Percentiles rank a stretch among this genome's conserved stretches.
phyloP scores from a whole-genome alignment of 1,140 invertebrate species.

The Copidosoma floridanum region DNA sequence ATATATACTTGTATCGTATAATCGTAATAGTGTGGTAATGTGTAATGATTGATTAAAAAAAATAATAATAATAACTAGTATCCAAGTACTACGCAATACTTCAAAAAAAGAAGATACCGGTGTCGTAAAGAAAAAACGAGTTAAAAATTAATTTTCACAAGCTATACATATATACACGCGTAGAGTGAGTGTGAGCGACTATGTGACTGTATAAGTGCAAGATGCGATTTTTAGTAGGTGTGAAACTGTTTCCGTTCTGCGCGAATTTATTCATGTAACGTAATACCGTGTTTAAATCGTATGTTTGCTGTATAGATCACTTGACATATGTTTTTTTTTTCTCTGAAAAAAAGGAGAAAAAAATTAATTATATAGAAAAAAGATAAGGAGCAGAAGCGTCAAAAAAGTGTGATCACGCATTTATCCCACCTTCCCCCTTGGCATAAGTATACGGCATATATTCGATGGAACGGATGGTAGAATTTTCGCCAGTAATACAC shows the following conservation, averaged over 20 bases:
- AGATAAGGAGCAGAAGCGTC: constrained; percentile 37
- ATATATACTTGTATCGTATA: constrained; percentile 44
- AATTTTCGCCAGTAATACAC: too few relatives aligned
- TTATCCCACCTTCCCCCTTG: constrained; percentile 38
- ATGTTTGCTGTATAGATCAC: constrained; percentile 13
- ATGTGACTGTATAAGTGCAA: too few relatives aligned
- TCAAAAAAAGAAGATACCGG: too few relatives aligned
- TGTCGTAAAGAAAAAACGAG: too few relatives aligned
- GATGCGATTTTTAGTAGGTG: constrained; percentile 7
- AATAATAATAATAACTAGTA: background rate
- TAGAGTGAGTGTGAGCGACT: background rate
- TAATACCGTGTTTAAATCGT: constrained; percentile 15
- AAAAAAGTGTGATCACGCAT: constrained; percentile 47
- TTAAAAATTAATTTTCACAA: constrained; percentile 11
- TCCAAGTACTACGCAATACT: background rate
- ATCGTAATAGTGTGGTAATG: constrained; percentile 46
- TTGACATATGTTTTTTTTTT: constrained; percentile 2
- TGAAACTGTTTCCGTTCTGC: constrained; percentile 12
- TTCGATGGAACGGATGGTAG: constrained; percentile 24
- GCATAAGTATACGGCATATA: constrained; percentile 49
- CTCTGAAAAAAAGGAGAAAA: background rate
- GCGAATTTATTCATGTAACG: constrained; percentile 12
- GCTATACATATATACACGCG: background rate
- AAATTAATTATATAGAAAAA: too few relatives aligned
- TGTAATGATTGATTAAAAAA: constrained; percentile 33